phyloP scores from a whole-genome alignment of 2,113 vertebrate species.

The Ginglymostoma cirratum region DNA sequence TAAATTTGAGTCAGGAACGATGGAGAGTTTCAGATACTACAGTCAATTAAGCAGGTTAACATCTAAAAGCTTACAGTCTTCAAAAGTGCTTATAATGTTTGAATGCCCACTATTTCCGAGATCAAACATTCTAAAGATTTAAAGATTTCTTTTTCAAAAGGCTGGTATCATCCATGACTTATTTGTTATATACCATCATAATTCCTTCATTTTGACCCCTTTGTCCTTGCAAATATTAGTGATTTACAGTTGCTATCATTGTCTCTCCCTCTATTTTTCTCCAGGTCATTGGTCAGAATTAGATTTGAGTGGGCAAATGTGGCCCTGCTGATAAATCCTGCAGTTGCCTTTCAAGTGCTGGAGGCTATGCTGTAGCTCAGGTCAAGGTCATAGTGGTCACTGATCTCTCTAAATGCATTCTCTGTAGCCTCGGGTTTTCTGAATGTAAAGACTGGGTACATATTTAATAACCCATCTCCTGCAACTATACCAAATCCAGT shows the following conservation, averaged over 20 bases:
- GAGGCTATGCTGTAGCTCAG: constrained; percentile 43
- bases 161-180: background rate
- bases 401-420: constrained; percentile 43
- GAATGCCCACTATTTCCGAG: background rate
- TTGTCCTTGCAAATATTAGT: constrained; percentile 44
- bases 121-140: background rate
- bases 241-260: constrained; percentile 41
- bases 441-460: constrained; percentile 38
- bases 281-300: constrained; percentile 48
- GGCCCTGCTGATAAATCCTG: constrained; percentile 48
- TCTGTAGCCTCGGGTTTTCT: constrained; percentile 40
- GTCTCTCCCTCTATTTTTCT: constrained; percentile 39
- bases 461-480: constrained; percentile 40
- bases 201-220: constrained; percentile 37
- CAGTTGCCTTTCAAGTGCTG: constrained; percentile 42
- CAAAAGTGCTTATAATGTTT: background rate
- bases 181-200: constrained; percentile 38
- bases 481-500: constrained; percentile 1
- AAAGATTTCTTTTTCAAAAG: constrained; percentile 20
- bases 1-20: background rate
- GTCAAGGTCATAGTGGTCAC: constrained; percentile 47
- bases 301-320: constrained; percentile 43
- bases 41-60: background rate
- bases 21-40: too few species aligned
- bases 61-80: background rate